Percentiles rank a stretch among this genome's conserved stretches.
Conservation (phyloP, 2,113 vertebrate genomes). For the Prunella himalayana region DNA sequence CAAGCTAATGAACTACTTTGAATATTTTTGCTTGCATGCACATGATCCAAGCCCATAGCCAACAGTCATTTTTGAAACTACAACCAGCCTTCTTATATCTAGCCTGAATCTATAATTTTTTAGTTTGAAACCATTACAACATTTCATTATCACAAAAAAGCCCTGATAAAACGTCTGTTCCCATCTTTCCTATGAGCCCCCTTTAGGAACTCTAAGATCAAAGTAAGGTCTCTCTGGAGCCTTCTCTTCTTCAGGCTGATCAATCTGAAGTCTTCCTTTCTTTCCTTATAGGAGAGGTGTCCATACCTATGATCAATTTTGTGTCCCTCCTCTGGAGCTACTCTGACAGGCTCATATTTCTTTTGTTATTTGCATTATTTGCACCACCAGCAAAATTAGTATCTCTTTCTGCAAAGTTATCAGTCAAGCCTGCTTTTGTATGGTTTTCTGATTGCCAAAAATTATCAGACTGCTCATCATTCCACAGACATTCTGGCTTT, state of each 20-base stretch:
- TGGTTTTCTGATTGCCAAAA: not conserved
- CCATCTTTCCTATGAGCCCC: not conserved
- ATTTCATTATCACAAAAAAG: not conserved
- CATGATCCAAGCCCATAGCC: not conserved
- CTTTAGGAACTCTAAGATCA: too few relatives aligned
- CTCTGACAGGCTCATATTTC: not conserved
- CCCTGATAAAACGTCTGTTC: not conserved
- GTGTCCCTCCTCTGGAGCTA: not conserved
- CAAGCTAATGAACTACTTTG: not conserved
- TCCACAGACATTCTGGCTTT: not conserved
- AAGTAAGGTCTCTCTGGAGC: not conserved
- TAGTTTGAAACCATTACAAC: not conserved
- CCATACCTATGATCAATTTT: not conserved
- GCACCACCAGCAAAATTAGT: not conserved
- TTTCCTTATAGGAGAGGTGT: not conserved
- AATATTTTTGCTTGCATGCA: not conserved
- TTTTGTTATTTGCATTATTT: not conserved
- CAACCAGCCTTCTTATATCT: not conserved
- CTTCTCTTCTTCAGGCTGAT: not conserved
- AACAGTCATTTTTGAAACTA: not conserved
- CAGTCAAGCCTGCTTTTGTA: not conserved
- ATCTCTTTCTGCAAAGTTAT: not conserved
- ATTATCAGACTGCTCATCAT: not conserved
- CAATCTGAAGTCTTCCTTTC: too few relatives aligned
- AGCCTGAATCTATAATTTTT: not conserved